phyloP scores from a whole-genome alignment of 2,113 vertebrate genomes.

The Okapia johnstoni region DNA sequence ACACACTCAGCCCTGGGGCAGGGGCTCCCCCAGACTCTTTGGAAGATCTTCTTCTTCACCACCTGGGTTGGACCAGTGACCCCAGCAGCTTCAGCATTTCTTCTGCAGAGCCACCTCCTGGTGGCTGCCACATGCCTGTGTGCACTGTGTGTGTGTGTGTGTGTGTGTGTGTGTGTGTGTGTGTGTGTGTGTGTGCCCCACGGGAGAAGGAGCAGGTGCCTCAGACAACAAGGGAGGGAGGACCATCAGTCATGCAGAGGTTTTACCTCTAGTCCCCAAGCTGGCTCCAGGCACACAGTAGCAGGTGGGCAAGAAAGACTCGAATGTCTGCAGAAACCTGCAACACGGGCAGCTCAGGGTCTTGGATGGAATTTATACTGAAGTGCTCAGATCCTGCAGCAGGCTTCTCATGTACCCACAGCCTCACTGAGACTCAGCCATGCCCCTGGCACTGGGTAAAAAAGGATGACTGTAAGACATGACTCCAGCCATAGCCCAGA shows the following conservation, averaged over 20 bases:
- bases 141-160: not conserved
- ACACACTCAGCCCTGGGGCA: not conserved
- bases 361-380: too few relatives aligned
- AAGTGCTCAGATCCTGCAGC: not conserved
- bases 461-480: not conserved
- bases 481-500: not conserved
- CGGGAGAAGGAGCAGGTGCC: not conserved
- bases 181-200: fast-evolving
- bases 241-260: not conserved
- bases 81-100: not conserved
- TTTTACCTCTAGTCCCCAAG: not conserved
- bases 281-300: not conserved
- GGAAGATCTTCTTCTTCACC: not conserved
- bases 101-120: not conserved
- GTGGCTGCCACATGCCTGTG: not conserved
- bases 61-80: not conserved
- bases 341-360: fast-evolving
- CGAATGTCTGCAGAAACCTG: not conserved
- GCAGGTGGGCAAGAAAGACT: not conserved
- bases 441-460: fast-evolving
- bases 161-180: too few relatives aligned
- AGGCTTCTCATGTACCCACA: not conserved
- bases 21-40: not conserved
- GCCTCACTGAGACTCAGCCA: not conserved
- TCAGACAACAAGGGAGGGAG: not conserved